Evolutionary conservation across 2,113 vertebrate genomes (phyloP), one percentile per base, ranked within the genome.

Genomic region (Redunca redunca): DNA sequence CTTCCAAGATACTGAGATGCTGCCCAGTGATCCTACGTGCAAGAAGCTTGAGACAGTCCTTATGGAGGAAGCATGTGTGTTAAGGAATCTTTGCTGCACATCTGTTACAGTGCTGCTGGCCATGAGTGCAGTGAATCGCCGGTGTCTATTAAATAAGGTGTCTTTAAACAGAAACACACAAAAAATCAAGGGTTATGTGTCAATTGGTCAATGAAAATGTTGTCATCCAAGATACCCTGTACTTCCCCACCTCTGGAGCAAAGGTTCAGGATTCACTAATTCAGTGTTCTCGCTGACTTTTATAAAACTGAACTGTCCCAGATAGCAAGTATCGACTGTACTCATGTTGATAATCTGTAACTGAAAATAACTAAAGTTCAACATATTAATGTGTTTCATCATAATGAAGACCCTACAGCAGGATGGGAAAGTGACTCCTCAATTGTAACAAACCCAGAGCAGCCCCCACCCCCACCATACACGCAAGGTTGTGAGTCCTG

Each of bases 301-400:
- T 52, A n/a, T 14, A 46, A 62, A 43, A 6, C 2, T 19, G 2
- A 23, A 19, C 23, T 1, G 26, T 67, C 10, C 5, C 2, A 9
- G 84, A 48, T 33, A 62, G 86, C 0, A 46, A 83, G 7, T 64
- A 30, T 57, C 7, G 2, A 33, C 19, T 60, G 7, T 77, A 30
- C 30, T 77, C 48, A 11, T 85, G n/a, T 13, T 4, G 26, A 43
- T 16, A n/a, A n/a, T 5, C 16, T 23, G 11, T 21, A 30, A 57
- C 81, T 74, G 14, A 74, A 57, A 89, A 71, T 88, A 64, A 60
- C 52, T 43, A 55, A 86, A 55, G 14, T 77, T 94, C 74, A 46
- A 6, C 30, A 5, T 19, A 52, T 55, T 46, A 19, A 84, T 58
- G n/a, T 36, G 14, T 53, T 48, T 46, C 62, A 19, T 88, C 48